Evolutionary conservation across 2,113 vertebrate species (phyloP), one percentile per base, ranked within the genome.

Genomic region (Psilopogon haemacephalus): DNA sequence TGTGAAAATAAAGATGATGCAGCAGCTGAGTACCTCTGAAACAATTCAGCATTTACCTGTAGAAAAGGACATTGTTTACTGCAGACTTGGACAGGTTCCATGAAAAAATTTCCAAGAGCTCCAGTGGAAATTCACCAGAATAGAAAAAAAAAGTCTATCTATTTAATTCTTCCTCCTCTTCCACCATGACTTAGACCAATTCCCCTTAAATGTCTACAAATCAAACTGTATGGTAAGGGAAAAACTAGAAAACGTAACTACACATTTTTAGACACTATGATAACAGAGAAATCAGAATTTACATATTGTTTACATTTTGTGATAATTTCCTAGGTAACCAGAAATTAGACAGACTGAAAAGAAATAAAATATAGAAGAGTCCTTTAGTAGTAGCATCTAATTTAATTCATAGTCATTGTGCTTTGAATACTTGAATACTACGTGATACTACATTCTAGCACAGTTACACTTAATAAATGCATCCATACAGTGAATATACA

Each of bases 1-100:
- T 92, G 69, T 95, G 94, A 93, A 97, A 96, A 95, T 97, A 69
- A 96, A 94, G 50, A 96, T 56, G 69, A 91, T 84, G 46, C n/a
- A 88, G 72, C 70, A 96, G 84, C 78, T 96, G 89, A 95, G 72
- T 54, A 72, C 35, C 48, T 95, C 95, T 42, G 32, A 96, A 96
- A 91, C 81, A 95, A 87, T 88, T 90, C 89, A 93, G 40, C 44
- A 92, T 82, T n/a, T n/a, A 96, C 69, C 38, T 92, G 10, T 68
- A 75, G 63, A 88, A 91, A 90, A 88, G 16, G 7, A 26, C 68
- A 77, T 85, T 5, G 14, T 79, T 94, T 95, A 78, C 28, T 88
- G 27, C 23, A 93, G 37, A 88, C 17, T 93, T 86, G 90, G 10
- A 28, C 14, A 33, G 8, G 9, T 65, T 89, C 35, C 64, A 73